phyloP scores from a whole-genome alignment of 2,797 vertebrate species.

The Pangasius mekongensis region DNA sequence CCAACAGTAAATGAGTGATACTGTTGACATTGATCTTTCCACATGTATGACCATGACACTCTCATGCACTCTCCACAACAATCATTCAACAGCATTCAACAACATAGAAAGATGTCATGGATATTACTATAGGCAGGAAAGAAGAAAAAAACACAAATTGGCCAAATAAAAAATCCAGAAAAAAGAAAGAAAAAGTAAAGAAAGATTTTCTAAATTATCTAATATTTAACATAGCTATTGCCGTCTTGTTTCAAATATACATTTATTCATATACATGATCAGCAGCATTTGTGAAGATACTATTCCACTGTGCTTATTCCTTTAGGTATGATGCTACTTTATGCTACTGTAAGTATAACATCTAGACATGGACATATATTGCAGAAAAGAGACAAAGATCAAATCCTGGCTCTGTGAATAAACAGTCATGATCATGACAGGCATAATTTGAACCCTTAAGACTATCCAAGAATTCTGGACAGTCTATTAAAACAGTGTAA shows the following conservation, averaged over 20 bases:
- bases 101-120: background rate
- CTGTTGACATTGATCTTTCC: background rate
- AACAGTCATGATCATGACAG: background rate
- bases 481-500: background rate
- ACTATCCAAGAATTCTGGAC: background rate
- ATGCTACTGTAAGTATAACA: background rate
- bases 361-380: no score
- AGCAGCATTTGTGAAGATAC: background rate
- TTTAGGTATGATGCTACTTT: background rate
- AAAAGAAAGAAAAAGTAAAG: background rate
- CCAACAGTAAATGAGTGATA: background rate
- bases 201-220: background rate
- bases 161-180: background rate
- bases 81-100: constrained; percentile 1
- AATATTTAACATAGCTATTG: background rate
- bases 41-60: background rate
- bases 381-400: background rate
- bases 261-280: background rate
- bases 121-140: background rate
- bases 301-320: background rate
- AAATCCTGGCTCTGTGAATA: background rate
- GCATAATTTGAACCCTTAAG: background rate
- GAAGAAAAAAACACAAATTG: background rate
- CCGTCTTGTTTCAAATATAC: background rate
- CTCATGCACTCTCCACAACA: background rate